Base-by-base conservation (phyloP, 2,113 vertebrate species). In the Megatriorchis doriae region DNA sequence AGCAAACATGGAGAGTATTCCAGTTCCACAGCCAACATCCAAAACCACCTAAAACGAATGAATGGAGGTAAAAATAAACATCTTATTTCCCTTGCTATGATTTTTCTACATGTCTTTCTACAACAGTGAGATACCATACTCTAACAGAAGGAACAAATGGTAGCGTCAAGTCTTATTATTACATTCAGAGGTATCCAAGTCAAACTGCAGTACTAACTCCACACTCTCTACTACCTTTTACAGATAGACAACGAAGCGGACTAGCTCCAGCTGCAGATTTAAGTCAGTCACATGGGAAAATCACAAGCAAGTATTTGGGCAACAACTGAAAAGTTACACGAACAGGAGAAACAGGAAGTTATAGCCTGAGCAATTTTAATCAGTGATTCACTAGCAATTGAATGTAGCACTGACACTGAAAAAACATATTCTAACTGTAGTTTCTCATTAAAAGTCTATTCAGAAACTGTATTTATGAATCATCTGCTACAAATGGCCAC, bases 21-120 rank as follows among this genome's bases (percentile, higher is more conserved):
- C 99, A 38, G 99, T 99, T 70, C 99, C 99, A 94, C 99, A 99
- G n/a, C 99, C 99, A 91, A 99, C 99, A 90, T 99, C 99, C 73
- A 99, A 98, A 97, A 99, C 99, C 79, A 99, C 98, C 99, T 99
- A 92, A 61, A 94, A 91, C 0, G 3, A 85, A 77, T 7, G 85
- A 32, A 63, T 3, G 7, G 40, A 88, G 31, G 47, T 38, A 77
- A 77, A 88, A 77, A 43, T 16, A 77, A 77, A 4, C 3, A 36
- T 12, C 56, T 32, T 36, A 13, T 34, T 68, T 68, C 21, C 21
- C 22, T 70, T 56, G 23, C 8, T 52, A 8, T 11, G 25, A 38
- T 53, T 92, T 70, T 74, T 66, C 40, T 42, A 50, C 10, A 11
- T 1, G 1, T 56, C 25, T 26, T 84, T 34, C 38, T 61, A 13